Evolutionary conservation across 2,797 vertebrate genomes (phyloP).

Genomic region (Crypturellus tataupa): DNA sequence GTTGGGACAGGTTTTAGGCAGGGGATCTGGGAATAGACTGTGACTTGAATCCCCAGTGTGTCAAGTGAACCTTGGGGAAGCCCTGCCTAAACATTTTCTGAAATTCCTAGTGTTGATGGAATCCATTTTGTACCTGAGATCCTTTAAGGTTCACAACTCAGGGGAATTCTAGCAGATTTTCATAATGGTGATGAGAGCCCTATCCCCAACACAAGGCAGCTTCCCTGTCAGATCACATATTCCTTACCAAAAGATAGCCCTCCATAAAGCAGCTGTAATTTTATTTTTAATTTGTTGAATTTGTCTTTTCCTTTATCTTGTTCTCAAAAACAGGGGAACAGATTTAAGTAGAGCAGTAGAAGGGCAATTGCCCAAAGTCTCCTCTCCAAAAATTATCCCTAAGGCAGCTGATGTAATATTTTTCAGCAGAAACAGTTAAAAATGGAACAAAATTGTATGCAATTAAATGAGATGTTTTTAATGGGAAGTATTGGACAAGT

Average conservation of each 20-base stretch:
- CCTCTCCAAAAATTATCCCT: neutral
- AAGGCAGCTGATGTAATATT: neutral
- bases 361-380: neutral
- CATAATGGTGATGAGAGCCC: neutral
- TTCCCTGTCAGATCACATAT: neutral
- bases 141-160: neutral
- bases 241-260: neutral
- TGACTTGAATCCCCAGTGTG: neutral
- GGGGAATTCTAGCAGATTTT: conserved; percentile 2
- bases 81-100: neutral
- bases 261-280: neutral
- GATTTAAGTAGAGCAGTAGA: neutral
- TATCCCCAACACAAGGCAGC: neutral
- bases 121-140: neutral
- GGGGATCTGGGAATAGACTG: neutral
- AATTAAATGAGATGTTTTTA: neutral
- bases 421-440: neutral
- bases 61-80: neutral
- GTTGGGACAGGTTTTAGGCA: neutral
- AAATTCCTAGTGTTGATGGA: neutral
- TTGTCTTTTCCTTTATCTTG: neutral
- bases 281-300: neutral
- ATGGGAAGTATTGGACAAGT: conserved; percentile 1
- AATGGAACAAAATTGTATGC: conserved; percentile 16
- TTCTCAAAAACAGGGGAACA: neutral